A percentile compares a stretch with the other conserved stretches of the same genome.
Evolutionary conservation across 2,113 vertebrate species (phyloP).

Genomic region (Regulus satrapa): DNA sequence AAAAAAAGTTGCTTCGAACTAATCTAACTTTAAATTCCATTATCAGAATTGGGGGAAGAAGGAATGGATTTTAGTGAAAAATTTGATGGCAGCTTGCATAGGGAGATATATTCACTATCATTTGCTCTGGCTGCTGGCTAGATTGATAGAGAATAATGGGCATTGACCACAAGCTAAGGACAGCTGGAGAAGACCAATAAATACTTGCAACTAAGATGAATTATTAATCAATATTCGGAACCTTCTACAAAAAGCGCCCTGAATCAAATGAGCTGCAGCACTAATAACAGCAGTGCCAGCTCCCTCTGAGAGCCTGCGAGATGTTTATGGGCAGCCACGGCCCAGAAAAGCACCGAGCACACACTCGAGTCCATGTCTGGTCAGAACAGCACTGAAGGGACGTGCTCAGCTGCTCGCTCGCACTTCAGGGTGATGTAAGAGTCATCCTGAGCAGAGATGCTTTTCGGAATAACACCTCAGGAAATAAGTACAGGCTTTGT

Average conservation of each 20-base stretch:
- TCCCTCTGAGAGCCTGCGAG: background rate
- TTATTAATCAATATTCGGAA: conserved; percentile 55
- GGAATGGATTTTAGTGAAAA: conserved; percentile 40
- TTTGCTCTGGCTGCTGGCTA: conserved; percentile 10
- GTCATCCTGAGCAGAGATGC: background rate
- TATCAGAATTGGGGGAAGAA: conserved; percentile 24
- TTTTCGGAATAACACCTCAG: background rate
- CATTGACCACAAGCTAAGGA: conserved; percentile 53
- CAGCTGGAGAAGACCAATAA: conserved; percentile 45
- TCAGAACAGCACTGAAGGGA: background rate
- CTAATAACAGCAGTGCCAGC: background rate
- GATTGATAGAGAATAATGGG: conserved; percentile 57
- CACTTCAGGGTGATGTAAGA: background rate
- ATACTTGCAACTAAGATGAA: conserved; percentile 52
- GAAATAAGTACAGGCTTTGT: background rate
- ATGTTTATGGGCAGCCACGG: background rate
- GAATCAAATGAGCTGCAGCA: conserved; percentile 51
- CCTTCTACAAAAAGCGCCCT: conserved; percentile 11
- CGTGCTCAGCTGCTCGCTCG: background rate
- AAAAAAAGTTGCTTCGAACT: conserved; percentile 19
- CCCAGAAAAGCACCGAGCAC: background rate
- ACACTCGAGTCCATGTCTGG: background rate
- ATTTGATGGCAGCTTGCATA: conserved; percentile 25
- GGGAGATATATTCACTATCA: conserved; percentile 37
- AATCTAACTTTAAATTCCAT: conserved; percentile 51